Evolutionary conservation across 2,888 invertebrate species (phyloP), one percentile per base, ranked within the genome.

Genomic region (Brenthis ino): DNA sequence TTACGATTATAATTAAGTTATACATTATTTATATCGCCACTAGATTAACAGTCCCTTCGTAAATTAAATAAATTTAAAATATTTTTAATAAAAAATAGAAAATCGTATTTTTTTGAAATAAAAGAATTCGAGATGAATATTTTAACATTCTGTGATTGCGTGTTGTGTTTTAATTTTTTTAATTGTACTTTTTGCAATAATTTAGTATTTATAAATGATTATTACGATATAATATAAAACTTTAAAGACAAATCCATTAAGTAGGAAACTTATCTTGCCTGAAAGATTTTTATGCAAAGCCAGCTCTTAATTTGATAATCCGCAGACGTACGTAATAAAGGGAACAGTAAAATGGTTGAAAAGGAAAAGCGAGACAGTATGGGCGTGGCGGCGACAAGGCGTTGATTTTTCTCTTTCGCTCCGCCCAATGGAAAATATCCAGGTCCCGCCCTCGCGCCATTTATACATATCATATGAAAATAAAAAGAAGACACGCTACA

Each of bases 311-410:
- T 72, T 69, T 70, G 72, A 69, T 72, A 72, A 72, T 71, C 72
- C 69, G 64, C 69, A 69, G 65, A 73, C 67, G 75, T 71, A 77
- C 74, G 76, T 79, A 81, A 84, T 85, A 84, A 84, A 83, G 81
- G 80, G 80, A 80, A 77, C 77, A 85, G 83, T 81, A 81, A 77
- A 84, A 78, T 79, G 79, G 72, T 78, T 75, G 73, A 72, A 74
- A 70, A 71, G 77, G 79, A 80, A 82, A 81, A 81, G 81, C 85
- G 79, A 79, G 77, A 77, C 75, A 74, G 67, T 73, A 74, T 85
- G 83, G 92, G 92, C 91, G 92, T 91, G 91, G 88, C 84, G 56
- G 57, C 72, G 65, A 78, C 79, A 86, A 90, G 92, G 92, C 91
- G 91, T 84, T 79, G 75, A 88, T 91, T 91, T 92, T 92, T 92